These are phyloP conservation scores for Hyphantria cunea DNA, from an alignment of 1,140 invertebrate genomes.

Conservation along the genomic window DNA sequence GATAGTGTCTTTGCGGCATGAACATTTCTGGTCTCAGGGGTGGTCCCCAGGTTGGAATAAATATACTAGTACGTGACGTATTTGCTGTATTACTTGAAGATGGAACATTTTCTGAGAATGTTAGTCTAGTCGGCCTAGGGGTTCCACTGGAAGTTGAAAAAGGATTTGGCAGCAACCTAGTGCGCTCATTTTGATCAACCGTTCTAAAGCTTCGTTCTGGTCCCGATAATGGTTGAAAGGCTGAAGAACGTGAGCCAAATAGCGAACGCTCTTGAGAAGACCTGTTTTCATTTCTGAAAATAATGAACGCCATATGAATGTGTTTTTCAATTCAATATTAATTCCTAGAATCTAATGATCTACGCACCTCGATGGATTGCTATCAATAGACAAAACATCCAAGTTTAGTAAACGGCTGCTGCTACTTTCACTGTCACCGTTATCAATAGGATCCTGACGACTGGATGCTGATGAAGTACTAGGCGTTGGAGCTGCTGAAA, in stretches of 20 bases:
- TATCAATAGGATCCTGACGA: slow-evolving; percentile 46
- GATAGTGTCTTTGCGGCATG: slow-evolving; percentile 41
- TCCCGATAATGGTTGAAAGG: slow-evolving; percentile 67
- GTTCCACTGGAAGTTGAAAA: slow-evolving; percentile 56
- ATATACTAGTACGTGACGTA: slow-evolving; percentile 64
- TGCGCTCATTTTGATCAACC: slow-evolving; percentile 51
- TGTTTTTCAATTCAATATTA: no score
- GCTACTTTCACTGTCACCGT: slow-evolving; percentile 44
- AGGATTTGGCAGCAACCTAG: slow-evolving; percentile 66
- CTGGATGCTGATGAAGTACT: slow-evolving; percentile 42
- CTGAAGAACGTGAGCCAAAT: slow-evolving; percentile 66
- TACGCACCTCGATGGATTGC: slow-evolving; percentile 48
- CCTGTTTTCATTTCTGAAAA: slow-evolving; percentile 49
- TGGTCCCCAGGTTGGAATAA: slow-evolving; percentile 52
- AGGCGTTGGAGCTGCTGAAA: slow-evolving; percentile 44
- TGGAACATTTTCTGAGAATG: slow-evolving; percentile 38
- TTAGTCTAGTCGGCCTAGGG: slow-evolving; percentile 37
- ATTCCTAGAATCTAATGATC: slow-evolving; percentile 1
- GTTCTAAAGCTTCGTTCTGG: slow-evolving; percentile 51
- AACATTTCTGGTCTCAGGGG: slow-evolving; percentile 41
- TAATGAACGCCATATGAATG: background rate
- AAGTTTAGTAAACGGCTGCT: slow-evolving; percentile 64
- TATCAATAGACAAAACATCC: slow-evolving; percentile 62
- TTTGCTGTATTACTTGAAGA: slow-evolving; percentile 39
- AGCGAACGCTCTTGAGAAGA: slow-evolving; percentile 44